Evolutionary conservation across 1,140 invertebrate genomes (phyloP).

Genomic region (Muscidifurax raptorellus): DNA sequence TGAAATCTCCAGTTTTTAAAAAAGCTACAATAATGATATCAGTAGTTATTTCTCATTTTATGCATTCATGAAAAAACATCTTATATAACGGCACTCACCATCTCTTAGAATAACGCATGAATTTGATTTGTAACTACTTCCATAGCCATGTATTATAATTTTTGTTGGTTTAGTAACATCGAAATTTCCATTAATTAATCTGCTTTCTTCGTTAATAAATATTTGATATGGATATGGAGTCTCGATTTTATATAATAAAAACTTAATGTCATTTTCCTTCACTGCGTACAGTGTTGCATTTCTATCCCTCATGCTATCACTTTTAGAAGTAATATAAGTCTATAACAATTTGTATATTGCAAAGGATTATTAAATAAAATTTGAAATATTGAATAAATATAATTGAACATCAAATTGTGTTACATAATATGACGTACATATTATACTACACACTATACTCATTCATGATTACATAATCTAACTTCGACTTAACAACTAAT

Average conservation of each 20-base stretch:
- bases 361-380: no score
- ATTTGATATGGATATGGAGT: slow-evolving; percentile 16
- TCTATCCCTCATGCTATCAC: no score
- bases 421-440: no score
- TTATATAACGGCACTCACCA: background rate
- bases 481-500: no score
- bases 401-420: no score
- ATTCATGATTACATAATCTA: no score
- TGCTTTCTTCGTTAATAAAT: slow-evolving; percentile 9
- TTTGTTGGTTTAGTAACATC: slow-evolving; percentile 23
- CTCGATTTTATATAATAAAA: slow-evolving; percentile 6
- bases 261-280: slow-evolving; percentile 24
- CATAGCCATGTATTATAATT: slow-evolving; percentile 26
- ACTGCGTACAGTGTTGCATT: background rate
- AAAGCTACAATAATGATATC: slow-evolving; percentile 16
- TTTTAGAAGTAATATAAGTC: no score
- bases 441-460: no score
- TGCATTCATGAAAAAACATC: no score
- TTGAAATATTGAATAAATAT: no score
- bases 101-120: background rate
- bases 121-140: background rate
- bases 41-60: background rate
- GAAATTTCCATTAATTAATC: slow-evolving; percentile 9
- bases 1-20: slow-evolving; percentile 33
- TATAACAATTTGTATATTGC: no score